These are phyloP conservation scores for Sceloporus tristichus DNA, from an alignment of 2,113 vertebrate genomes.

Conservation along the genomic window DNA sequence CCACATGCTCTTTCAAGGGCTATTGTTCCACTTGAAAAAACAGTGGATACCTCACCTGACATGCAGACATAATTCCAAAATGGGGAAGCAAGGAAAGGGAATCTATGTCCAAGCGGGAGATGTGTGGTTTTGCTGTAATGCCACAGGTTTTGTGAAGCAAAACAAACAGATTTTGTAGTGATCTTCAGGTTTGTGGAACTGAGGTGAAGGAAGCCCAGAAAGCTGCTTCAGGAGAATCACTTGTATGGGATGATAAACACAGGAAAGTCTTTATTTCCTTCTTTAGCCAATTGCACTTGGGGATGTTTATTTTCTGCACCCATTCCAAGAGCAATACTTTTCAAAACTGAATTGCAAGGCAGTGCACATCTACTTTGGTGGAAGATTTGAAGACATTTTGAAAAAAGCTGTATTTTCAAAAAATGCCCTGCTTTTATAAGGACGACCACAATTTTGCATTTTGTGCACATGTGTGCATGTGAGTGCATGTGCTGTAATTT, in stretches of 20 bases:
- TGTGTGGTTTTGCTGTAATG: not conserved
- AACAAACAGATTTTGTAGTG: conserved; percentile 29
- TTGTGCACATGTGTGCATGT: not conserved
- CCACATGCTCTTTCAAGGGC: conserved; percentile 42
- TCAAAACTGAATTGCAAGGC: conserved; percentile 51
- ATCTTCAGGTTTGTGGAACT: not conserved
- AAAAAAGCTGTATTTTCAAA: not conserved
- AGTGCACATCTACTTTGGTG: conserved; percentile 48
- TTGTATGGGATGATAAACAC: conserved; percentile 61
- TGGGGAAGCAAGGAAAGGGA: not conserved
- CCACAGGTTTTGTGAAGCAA: conserved; percentile 29
- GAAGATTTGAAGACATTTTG: conserved; percentile 41
- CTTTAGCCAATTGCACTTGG: conserved; percentile 47
- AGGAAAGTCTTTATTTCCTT: conserved; percentile 45
- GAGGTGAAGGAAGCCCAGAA: conserved; percentile 38
- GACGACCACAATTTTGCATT: conserved; percentile 21
- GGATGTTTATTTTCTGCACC: conserved; percentile 38
- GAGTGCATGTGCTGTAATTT: conserved; percentile 48
- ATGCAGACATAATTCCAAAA: not conserved
- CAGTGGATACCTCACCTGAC: not conserved
- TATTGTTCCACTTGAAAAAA: conserved; percentile 37
- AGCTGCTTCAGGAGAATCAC: conserved; percentile 38
- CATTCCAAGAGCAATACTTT: conserved; percentile 62
- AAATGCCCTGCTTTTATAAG: conserved; percentile 12
- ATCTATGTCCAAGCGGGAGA: not conserved